Base-by-base conservation (phyloP, 2,888 invertebrate species). In the Onthophagus sagittarius region DNA sequence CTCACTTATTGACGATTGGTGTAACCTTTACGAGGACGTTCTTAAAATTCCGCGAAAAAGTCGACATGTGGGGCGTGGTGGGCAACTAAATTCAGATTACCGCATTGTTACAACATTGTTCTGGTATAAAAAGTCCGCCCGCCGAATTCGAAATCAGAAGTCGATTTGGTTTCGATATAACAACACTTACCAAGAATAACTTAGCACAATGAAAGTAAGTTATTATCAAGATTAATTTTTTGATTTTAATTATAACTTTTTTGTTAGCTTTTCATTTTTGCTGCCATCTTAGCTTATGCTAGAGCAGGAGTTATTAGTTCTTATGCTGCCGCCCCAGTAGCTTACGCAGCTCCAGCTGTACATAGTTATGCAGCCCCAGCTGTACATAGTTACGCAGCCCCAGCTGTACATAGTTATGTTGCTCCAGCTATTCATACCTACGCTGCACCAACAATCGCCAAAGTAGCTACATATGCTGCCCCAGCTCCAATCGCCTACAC, bases 271-370 rank as follows among this genome's bases (percentile, higher is more conserved):
- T 74, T 80, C 23, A 69, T 79, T 31, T 74, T 82, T 73, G 78
- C 79, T 71, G 80, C 80, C 32, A 65, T 82, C 63, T 75, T 80
- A 70, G 80, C 81, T 67, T 75, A 77, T 69, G 81, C 79, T 64
- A 79, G 72, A 63, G 79, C 78, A n/a, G 78, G 79, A 71, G 15
- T 78, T 6, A 73, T 79, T 64, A 73, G 76, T 71, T 23, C 31
- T 2, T 71, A 71, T 32, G 71, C 71, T 6, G 72, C 72, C 14
- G 74, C 72, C 5, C 74, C 74, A 15, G 64, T 76, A 14, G 67
- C 67, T 67, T 67, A 67, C 15, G 11, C 15, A 15, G n/a, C 65
- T 0, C 65, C 65, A 63, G 63, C 63, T 63, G 13, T 14, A 6
- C 65, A 14, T 23, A 31, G 15, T 65, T 65, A 65, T 31, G 31